phyloP scores from a whole-genome alignment of 1,140 invertebrate species.

The Conopomorpha cramerella region DNA sequence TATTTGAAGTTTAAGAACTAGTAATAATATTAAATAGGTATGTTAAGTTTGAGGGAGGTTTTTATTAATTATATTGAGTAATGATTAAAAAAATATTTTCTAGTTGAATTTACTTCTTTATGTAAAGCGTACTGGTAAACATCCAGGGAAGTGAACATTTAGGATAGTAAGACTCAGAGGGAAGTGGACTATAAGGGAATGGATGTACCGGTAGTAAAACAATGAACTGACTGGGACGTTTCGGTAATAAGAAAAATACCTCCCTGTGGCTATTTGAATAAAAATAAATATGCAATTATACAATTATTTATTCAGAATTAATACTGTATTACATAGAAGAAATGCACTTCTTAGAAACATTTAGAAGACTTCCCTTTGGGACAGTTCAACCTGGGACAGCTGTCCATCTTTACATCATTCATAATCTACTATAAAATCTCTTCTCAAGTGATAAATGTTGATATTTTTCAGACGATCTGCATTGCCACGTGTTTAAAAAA shows the following conservation, averaged over 20 bases:
- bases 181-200: too few relatives aligned
- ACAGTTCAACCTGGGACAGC: slow-evolving; percentile 41
- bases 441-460: slow-evolving; percentile 35
- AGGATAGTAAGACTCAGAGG: too few relatives aligned
- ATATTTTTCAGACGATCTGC: slow-evolving; percentile 55
- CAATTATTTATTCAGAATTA: slow-evolving; percentile 67
- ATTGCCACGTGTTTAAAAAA: slow-evolving; percentile 59
- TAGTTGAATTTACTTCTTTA: too few relatives aligned
- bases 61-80: too few relatives aligned
- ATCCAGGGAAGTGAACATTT: too few relatives aligned
- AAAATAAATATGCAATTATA: slow-evolving; percentile 19
- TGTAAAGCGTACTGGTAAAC: too few relatives aligned
- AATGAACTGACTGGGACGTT: not conserved
- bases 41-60: too few relatives aligned
- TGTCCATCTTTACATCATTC: slow-evolving; percentile 44
- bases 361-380: slow-evolving; percentile 73
- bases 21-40: too few relatives aligned
- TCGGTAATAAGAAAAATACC: not conserved
- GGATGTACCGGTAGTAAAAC: too few relatives aligned
- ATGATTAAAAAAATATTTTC: too few relatives aligned
- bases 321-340: slow-evolving; percentile 88
- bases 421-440: slow-evolving; percentile 45
- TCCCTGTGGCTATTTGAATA: not conserved
- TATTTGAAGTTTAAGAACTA: too few relatives aligned
- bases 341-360: slow-evolving; percentile 86